Conservation (phyloP, 1,140 invertebrate genomes). For the Achatina immaculata region DNA sequence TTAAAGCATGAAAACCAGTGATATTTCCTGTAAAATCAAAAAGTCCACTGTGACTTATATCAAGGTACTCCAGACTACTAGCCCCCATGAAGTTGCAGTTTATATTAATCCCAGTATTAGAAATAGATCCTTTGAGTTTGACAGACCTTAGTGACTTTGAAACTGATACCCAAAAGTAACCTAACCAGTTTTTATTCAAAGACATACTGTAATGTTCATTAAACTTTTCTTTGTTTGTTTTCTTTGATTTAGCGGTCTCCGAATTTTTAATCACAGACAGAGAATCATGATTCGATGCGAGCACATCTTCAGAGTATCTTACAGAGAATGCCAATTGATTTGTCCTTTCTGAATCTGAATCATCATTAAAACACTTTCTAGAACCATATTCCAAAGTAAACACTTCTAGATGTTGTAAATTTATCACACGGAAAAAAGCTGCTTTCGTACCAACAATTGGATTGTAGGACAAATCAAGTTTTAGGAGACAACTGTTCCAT, state of each 20-base stretch:
- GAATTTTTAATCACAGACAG: too few relatives aligned
- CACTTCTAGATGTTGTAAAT: not conserved
- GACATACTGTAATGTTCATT: not conserved
- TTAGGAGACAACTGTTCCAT: not conserved
- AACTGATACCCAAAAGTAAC: not conserved
- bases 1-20: not conserved
- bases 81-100: not conserved
- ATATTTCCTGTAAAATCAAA: not conserved
- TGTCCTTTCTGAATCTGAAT: not conserved
- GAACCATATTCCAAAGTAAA: not conserved
- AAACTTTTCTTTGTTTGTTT: not conserved
- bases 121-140: not conserved
- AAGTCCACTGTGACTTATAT: not conserved
- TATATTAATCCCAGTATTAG: not conserved
- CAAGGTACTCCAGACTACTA: not conserved
- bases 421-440: not conserved
- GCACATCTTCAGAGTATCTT: not conserved
- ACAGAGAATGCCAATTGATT: not conserved
- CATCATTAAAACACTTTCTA: not conserved
- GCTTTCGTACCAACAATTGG: not conserved
- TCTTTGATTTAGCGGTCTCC: too few relatives aligned
- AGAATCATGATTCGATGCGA: not conserved
- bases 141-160: not conserved
- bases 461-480: not conserved
- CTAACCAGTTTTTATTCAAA: not conserved